Evolutionary conservation across 2,797 vertebrate genomes (phyloP), one percentile per base, ranked within the genome.

Genomic region (Odontamblyopus rebecca): DNA sequence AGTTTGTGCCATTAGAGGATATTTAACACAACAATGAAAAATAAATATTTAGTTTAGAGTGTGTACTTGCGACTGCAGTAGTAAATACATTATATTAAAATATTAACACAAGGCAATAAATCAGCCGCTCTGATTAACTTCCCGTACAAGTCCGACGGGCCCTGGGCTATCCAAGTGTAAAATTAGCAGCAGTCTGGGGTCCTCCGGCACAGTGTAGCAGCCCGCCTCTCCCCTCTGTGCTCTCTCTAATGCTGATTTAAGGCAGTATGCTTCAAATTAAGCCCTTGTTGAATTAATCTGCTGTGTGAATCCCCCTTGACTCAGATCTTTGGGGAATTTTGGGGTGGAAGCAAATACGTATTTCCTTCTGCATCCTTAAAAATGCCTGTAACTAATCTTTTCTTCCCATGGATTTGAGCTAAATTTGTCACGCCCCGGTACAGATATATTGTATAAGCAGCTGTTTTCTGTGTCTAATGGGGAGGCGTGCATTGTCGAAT

Each of bases 281-380:
- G 23, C 23, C 67, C 67, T 68, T 68, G 67, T 68, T 68, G 67
- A 68, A 59, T 68, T 68, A 67, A 68, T 68, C 67, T 68, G 57
- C 50, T 57, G 54, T 57, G 53, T 59, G 53, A 68, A 68, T 68
- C 67, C 67, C 67, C 15, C 35, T 13, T 44, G 67, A 68, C 35
- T 68, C 54, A 68, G 67, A 68, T 68, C 67, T 68, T 44, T 59
- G 32, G 53, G 54, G 67, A 68, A 68, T 57, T 27, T 54, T 35
- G 11, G 26, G 19, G 30, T 59, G 16, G 35, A 59, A 59, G 67
- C n/a, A 44, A 44, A 59, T 44, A 15, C 44, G 7, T 56, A 38
- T 41, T 41, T 27, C 44, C 15, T 57, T 68, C 29, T n/a, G 6
- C 65, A 18, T 32, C 50, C 65, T 67, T 67, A 67, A 48, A 48